phyloP scores from a whole-genome alignment of 2,113 vertebrate species.

The Anarrhichthys ocellatus region DNA sequence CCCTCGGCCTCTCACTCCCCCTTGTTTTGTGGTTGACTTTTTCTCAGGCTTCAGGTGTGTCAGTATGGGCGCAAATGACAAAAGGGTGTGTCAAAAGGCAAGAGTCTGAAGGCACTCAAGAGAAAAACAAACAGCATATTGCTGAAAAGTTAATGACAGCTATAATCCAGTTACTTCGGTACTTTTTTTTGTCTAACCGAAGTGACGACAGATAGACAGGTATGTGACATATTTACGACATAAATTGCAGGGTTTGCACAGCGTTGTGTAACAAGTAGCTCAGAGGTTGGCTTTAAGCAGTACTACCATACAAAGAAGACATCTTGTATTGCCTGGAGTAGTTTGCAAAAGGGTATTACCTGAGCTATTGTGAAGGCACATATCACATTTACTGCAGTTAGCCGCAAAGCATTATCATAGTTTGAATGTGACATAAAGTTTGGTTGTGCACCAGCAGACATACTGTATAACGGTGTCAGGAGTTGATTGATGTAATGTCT shows the following conservation, averaged over 20 bases:
- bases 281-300: background rate
- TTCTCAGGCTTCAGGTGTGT: background rate
- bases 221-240: background rate
- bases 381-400: background rate
- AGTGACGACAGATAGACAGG: background rate
- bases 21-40: background rate
- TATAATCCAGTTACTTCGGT: background rate
- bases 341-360: background rate
- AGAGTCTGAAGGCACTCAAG: background rate
- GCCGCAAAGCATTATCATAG: too few species aligned
- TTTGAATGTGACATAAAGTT: background rate
- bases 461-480: too few species aligned
- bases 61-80: too few species aligned
- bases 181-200: background rate
- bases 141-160: background rate
- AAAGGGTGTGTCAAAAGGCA: background rate
- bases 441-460: background rate
- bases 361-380: background rate
- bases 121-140: background rate
- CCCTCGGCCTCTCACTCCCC: background rate
- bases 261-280: background rate
- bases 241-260: background rate
- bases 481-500: background rate
- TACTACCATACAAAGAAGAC: background rate
- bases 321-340: too few species aligned